phyloP scores from a whole-genome alignment of 2,113 vertebrate genomes.

The Tragelaphus imberbis region DNA sequence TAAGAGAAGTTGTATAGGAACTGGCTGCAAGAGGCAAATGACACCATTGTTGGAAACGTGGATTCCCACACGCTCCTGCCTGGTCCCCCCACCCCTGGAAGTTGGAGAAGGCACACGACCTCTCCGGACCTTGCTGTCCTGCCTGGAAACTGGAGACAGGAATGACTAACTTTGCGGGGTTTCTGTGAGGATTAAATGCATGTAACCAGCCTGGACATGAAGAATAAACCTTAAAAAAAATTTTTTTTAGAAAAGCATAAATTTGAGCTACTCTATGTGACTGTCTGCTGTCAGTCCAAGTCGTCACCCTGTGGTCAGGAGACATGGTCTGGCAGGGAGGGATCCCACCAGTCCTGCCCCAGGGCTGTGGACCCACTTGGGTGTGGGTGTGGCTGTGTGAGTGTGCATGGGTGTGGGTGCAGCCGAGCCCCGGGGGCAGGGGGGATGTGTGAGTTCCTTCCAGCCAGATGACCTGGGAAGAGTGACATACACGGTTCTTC shows the following conservation, averaged over 20 bases:
- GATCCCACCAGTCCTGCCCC: not conserved
- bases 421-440: not conserved
- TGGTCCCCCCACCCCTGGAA: accelerated
- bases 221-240: not conserved
- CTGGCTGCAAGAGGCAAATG: not conserved
- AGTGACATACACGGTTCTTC: not conserved
- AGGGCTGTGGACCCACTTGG: not conserved
- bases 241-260: not conserved
- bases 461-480: not conserved
- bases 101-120: accelerated
- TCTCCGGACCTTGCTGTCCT: not conserved
- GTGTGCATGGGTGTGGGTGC: not conserved
- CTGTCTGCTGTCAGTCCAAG: too few relatives aligned
- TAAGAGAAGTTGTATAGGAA: not conserved
- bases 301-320: too few relatives aligned
- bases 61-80: accelerated
- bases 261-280: accelerated
- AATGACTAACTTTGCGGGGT: accelerated
- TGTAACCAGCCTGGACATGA: not conserved
- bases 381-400: not conserved
- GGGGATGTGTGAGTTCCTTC: not conserved
- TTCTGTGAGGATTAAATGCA: not conserved
- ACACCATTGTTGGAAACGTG: accelerated
- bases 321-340: too few relatives aligned
- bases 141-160: too few relatives aligned